Evolutionary conservation across 2,888 invertebrate genomes (phyloP).

Genomic region (Drosophila paracracens): DNA sequence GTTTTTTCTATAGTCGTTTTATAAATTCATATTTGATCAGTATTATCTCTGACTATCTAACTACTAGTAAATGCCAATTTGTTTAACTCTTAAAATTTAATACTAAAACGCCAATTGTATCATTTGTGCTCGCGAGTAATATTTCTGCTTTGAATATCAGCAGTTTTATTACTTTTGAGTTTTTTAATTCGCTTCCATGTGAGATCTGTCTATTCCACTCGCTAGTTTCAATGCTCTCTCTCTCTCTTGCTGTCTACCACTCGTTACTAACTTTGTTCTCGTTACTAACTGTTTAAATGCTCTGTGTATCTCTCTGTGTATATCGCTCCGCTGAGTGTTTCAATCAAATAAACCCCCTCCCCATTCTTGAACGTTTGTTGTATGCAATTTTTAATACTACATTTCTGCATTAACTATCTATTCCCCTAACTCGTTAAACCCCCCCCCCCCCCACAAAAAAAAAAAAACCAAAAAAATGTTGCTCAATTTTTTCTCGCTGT

Average conservation of each 20-base stretch:
- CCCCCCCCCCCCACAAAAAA: neutral
- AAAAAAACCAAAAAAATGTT: conserved; percentile 9
- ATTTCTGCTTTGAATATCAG: neutral
- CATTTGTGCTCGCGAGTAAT: conserved; percentile 9
- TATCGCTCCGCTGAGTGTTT: conserved; percentile 24
- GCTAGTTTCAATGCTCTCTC: conserved; percentile 9
- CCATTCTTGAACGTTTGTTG: conserved; percentile 21
- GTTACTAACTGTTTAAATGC: conserved; percentile 17
- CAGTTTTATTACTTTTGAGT: conserved; percentile 10
- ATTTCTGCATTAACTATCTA: conserved; percentile 19
- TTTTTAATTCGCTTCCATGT: conserved; percentile 26
- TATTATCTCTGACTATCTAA: conserved; percentile 11
- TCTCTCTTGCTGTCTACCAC: conserved; percentile 7
- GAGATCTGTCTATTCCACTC: conserved; percentile 5
- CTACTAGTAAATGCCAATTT: conserved; percentile 53
- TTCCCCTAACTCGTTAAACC: neutral
- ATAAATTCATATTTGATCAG: neutral
- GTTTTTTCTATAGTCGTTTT: conserved; percentile 30
- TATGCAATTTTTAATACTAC: conserved; percentile 34
- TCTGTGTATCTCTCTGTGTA: conserved; percentile 7
- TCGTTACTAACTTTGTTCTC: conserved; percentile 40
- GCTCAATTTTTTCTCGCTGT: conserved; percentile 42
- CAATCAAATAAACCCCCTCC: conserved; percentile 3
- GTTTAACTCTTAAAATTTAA: conserved; percentile 32
- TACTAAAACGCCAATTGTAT: neutral